Base-by-base conservation (phyloP, 2,797 vertebrate species). In the Paratrypauchen microcephalus region DNA sequence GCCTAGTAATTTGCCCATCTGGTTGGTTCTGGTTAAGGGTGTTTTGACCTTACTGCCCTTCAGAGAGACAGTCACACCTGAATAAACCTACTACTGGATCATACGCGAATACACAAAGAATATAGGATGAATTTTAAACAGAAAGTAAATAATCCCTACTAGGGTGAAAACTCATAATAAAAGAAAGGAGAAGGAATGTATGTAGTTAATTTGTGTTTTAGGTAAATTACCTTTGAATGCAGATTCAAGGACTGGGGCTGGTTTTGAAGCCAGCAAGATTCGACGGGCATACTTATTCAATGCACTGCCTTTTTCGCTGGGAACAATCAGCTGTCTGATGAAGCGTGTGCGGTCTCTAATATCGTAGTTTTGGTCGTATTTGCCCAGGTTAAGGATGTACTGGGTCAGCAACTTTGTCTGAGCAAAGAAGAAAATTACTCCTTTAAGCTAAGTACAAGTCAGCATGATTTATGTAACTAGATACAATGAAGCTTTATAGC, bases 311-410 rank as follows among this genome's bases (percentile, higher is more conserved):
- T 96, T 98, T 90, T 97, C 96, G 67, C 91, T 96, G 72, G 97
- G 97, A 89, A 99, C 96, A 67, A 99, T 99, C 88, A 99, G 96
- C 92, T 99, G 97, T 71, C 96, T 93, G 86, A 99, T 97, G 92
- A 99, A 99, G 88, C 97, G 95, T 16, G 97, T 98, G 81, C 97
- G 96, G 92, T 99, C 97, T 91, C 97, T 92, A 92, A 99, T 99
- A 90, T 99, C 97, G 67, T 99, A 99, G 95, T 94, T 98, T 92
- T 96, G 97, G 95, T 99, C 97, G 78, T 99, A 99, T 87, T 97
- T 98, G 85, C 95, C 94, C 71, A 99, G 94, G 92, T 98, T 99
- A 89, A 99, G 94, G 91, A 99, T 95, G 75, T 99, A 99, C 94
- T 99, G 97, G 83, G 96, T 98, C 93, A 98, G 92, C 92, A 99